phyloP scores from a whole-genome alignment of 2,113 vertebrate species.

The Halcyon malimbica region DNA sequence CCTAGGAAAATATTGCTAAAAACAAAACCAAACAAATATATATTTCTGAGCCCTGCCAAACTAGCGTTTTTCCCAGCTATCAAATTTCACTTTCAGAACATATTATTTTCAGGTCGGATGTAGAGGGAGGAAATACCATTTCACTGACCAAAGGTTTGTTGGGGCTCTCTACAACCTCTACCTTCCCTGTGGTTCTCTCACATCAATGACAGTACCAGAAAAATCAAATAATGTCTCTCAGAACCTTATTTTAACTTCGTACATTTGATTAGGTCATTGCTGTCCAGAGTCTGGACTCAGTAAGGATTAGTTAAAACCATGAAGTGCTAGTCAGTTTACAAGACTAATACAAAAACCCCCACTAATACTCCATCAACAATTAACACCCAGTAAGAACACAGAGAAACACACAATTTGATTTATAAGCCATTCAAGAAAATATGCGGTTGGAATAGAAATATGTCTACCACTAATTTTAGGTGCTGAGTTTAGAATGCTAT shows the following conservation, averaged over 20 bases:
- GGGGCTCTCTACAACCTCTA: not conserved
- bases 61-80: not conserved
- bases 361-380: not conserved
- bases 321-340: not conserved
- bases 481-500: not conserved
- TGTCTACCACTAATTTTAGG: not conserved
- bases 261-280: not conserved
- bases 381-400: not conserved
- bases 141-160: not conserved
- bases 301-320: not conserved
- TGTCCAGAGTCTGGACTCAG: not conserved
- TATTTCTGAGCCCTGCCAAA: not conserved
- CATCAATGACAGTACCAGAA: not conserved
- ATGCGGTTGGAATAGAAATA: not conserved
- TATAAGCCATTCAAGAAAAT: not conserved
- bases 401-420: not conserved
- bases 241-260: not conserved
- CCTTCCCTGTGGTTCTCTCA: not conserved
- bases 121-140: not conserved
- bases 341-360: not conserved
- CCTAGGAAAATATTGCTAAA: not conserved
- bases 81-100: constrained; percentile 3
- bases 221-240: not conserved
- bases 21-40: not conserved
- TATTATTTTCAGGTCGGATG: not conserved